phyloP scores from a whole-genome alignment of 2,113 vertebrate genomes.

The Oostethus manadensis region DNA sequence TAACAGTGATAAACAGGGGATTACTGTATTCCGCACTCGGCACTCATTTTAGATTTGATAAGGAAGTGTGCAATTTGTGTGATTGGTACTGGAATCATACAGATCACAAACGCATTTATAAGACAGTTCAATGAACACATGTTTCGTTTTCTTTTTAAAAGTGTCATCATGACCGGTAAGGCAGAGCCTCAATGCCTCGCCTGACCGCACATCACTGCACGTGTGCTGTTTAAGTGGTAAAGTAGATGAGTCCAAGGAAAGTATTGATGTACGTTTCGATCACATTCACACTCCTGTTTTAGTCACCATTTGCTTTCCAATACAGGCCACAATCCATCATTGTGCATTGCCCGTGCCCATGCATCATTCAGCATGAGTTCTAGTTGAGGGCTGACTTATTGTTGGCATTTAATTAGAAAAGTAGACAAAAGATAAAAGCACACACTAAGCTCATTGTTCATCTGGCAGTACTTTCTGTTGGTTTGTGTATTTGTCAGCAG shows the following conservation, averaged over 20 bases:
- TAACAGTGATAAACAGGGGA: no score
- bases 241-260: neutral
- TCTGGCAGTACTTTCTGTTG: neutral
- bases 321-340: neutral
- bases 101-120: no score
- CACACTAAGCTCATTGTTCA: neutral
- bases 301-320: neutral
- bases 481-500: neutral
- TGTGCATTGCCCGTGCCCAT: neutral
- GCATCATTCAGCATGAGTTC: no score
- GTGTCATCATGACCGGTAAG: no score
- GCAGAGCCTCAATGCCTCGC: no score
- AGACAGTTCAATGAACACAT: no score
- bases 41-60: no score
- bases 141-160: no score
- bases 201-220: neutral
- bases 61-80: no score
- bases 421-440: slow-evolving; percentile 1
- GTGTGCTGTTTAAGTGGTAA: neutral
- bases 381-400: neutral
- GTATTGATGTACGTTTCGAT: neutral
- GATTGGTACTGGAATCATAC: no score
- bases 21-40: no score
- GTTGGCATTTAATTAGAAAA: slow-evolving; percentile 24
- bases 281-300: neutral